Base-by-base conservation (phyloP, 2,888 invertebrate genomes). In the Deladenus siricidicola region DNA sequence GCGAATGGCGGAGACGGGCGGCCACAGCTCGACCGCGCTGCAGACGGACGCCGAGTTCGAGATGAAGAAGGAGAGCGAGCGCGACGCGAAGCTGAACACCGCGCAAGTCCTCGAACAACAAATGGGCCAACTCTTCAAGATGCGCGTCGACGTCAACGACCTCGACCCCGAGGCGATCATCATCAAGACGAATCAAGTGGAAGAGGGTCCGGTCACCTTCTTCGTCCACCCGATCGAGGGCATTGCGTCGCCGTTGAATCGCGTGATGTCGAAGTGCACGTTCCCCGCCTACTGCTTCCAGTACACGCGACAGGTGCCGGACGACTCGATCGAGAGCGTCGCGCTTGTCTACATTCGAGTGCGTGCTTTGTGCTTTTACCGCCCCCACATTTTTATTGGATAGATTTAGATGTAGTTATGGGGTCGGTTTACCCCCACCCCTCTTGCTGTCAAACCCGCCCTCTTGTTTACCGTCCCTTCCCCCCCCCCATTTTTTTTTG, bases 141-240 rank as follows among this genome's bases (percentile, higher is more conserved):
- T 78, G 72, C 66, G 78, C 24, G 75, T 79, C 52, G 75, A 78
- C 65, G 70, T 84, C 65, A 83, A 87, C 66, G 79, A 88, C 56
- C 68, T 77, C 53, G 77, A 78, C 65, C 77, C 77, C 34, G 74
- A 75, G 55, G 67, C 83, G 50, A 70, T 73, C 44, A 62, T 78
- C 45, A 68, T 76, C 26, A 72, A 74, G 62, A 68, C 70, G 64
- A 78, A 78, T 66, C 71, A 76, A 59, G 68, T 70, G 47, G 70
- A 70, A 21, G 72, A 72, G 24, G 77, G 77, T 26, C 78, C 75
- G 19, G 56, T 66, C 50, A 73, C 70, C 28, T 84, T 84, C 75
- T 77, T 84, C 75, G 83, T 88, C 56, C 89, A 90, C 80, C 89
- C 92, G 1, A 89, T 93, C 76, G 92, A 93, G 83, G 92, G 93